Base-by-base conservation (phyloP, 2,113 vertebrate species). In the Dinomys branickii region DNA sequence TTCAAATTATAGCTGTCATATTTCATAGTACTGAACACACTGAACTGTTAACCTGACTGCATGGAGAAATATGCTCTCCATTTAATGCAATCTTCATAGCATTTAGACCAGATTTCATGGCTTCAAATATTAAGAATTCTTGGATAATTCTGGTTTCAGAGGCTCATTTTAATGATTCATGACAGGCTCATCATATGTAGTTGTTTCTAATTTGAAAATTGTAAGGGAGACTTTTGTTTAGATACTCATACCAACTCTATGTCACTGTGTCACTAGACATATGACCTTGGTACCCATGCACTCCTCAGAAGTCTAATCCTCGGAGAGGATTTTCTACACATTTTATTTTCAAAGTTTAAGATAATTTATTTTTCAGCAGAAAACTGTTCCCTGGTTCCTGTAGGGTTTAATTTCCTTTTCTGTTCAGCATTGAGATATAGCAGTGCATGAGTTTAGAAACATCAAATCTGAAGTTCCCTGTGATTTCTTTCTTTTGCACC, bases 71-170 rank as follows among this genome's bases (percentile, higher is more conserved):
- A 8, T 69, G 12, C 56, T 3, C 5, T 91, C n/a, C 90, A 50
- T 58, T 75, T 56, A 56, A 81, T 19, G 69, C 44, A 59, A 54
- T 85, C 52, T 88, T 58, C 56, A 88, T 61, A 83, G 12, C 91
- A 54, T 80, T 78, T 90, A 83, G 33, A 61, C 6, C 78, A 89
- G 24, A 81, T 44, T 41, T 52, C 41, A 8, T 47, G 80, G 52
- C 67, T 89, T 30, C 95, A 89, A 88, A 84, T 61, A 17, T 56
- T 89, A 41, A 85, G 56, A 20, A 69, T 87, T 19, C 38, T 90
- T 85, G 90, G 63, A 78, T 63, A 90, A 88, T 85, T 80, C 47
- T 73, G 24, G 14, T 82, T 92, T 61, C 67, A 91, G 11, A 89
- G n/a, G 0, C 54, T 56, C 30, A 11, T 38, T 47, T 52, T 83